Evolutionary conservation across 2,888 invertebrate genomes (phyloP).

Genomic region (Ethmia dodecea): DNA sequence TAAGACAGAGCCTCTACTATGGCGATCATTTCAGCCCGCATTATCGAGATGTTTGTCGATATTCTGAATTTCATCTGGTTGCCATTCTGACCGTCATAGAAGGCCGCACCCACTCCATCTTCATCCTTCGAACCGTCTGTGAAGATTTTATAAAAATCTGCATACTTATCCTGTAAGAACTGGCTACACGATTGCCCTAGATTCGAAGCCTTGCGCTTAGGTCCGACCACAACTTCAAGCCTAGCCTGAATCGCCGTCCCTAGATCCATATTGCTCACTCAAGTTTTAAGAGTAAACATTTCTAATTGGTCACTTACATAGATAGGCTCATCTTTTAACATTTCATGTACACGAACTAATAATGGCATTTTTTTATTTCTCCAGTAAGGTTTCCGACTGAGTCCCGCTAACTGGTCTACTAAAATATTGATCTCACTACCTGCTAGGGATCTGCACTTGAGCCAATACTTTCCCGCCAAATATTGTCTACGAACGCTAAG

Average conservation of each 20-base stretch:
- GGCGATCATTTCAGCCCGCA: slow-evolving; percentile 14
- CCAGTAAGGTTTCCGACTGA: slow-evolving; percentile 2
- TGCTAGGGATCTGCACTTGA: slow-evolving; percentile 8
- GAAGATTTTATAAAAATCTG: slow-evolving; percentile 6
- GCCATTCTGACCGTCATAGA: slow-evolving; percentile 10
- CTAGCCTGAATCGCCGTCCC: neutral
- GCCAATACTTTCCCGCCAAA: slow-evolving; percentile 15
- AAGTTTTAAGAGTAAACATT: slow-evolving; percentile 3
- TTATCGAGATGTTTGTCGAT: slow-evolving; percentile 8
- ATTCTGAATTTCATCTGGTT: slow-evolving; percentile 4
- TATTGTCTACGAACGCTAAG: slow-evolving; percentile 14
- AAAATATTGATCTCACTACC: neutral
- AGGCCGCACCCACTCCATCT: slow-evolving; percentile 8
- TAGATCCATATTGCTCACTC: slow-evolving; percentile 5
- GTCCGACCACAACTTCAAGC: neutral
- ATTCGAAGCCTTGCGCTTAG: neutral
- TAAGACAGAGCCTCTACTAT: slow-evolving; percentile 13
- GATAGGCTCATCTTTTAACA: neutral
- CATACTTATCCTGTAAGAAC: slow-evolving; percentile 3
- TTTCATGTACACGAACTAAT: slow-evolving; percentile 5
- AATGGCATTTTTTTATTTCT: slow-evolving; percentile 12
- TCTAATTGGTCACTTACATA: slow-evolving; percentile 11
- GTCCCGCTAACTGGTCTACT: neutral
- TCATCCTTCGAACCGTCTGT: slow-evolving; percentile 17
- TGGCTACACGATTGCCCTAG: neutral